phyloP scores from a whole-genome alignment of 2,888 invertebrate genomes.

The Exocentrus adspersus region DNA sequence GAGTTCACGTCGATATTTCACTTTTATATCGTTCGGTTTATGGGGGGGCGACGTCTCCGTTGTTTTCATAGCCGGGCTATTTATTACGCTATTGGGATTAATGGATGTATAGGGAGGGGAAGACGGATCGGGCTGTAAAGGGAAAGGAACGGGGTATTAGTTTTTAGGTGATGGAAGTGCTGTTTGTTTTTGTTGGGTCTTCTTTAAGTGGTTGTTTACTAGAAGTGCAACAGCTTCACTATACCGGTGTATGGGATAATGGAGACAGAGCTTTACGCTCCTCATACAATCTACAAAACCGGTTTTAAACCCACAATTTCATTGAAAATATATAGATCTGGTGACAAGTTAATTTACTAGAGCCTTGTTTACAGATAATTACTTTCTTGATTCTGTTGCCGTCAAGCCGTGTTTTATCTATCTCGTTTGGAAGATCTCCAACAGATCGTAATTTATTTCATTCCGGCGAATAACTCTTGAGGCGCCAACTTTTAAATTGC shows the following conservation, averaged over 20 bases:
- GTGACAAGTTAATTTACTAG: no score
- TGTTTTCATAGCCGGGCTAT: neutral
- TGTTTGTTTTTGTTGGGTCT: no score
- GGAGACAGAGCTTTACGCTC: no score
- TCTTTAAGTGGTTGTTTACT: no score
- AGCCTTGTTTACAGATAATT: no score
- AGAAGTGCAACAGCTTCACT: no score
- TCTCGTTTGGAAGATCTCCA: neutral
- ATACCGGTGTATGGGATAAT: no score
- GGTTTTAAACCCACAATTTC: no score
- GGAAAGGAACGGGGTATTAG: neutral
- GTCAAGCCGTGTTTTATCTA: neutral
- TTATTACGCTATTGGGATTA: neutral
- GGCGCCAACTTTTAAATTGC: conserved; percentile 16
- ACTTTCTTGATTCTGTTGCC: neutral
- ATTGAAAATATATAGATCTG: no score
- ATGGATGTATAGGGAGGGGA: neutral
- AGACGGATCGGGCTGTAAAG: neutral
- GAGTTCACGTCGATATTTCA: conserved; percentile 21
- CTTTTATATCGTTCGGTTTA: conserved; percentile 14
- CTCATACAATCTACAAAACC: no score
- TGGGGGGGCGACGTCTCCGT: conserved; percentile 7
- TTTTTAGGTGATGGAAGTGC: neutral
- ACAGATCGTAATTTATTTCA: neutral
- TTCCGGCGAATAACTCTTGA: neutral